phyloP scores from a whole-genome alignment of 2,888 invertebrate genomes.

The Maniola hyperantus region DNA sequence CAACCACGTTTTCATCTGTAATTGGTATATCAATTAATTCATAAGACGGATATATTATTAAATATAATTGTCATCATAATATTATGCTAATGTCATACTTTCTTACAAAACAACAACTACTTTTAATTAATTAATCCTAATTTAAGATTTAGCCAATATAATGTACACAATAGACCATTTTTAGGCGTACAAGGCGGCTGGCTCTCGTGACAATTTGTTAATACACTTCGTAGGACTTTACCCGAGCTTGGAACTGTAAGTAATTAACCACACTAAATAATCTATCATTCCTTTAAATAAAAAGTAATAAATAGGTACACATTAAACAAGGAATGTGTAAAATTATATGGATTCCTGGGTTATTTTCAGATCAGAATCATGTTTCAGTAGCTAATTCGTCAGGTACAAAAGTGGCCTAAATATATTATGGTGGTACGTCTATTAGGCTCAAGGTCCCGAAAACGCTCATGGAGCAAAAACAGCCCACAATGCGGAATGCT shows the following conservation, averaged over 20 bases:
- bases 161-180: constrained; percentile 62
- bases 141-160: constrained; percentile 62
- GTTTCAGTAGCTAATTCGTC: too few species aligned
- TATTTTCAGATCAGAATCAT: too few species aligned
- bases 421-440: too few species aligned
- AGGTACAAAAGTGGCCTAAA: too few species aligned
- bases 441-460: too few species aligned
- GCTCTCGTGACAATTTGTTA: constrained; percentile 37
- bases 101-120: constrained; percentile 82
- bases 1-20: constrained; percentile 70
- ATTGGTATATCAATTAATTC: constrained; percentile 66
- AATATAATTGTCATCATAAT: constrained; percentile 78
- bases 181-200: constrained; percentile 62
- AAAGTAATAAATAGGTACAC: background rate
- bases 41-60: constrained; percentile 80
- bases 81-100: constrained; percentile 64
- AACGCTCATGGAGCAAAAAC: too few species aligned
- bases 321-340: too few species aligned
- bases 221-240: background rate
- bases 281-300: too few species aligned
- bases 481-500: too few species aligned
- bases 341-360: too few species aligned
- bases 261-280: too few species aligned
- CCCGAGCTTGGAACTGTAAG: background rate
- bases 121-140: constrained; percentile 71